phyloP scores from a whole-genome alignment of 2,888 invertebrate species.

The Nasonia oneida region DNA sequence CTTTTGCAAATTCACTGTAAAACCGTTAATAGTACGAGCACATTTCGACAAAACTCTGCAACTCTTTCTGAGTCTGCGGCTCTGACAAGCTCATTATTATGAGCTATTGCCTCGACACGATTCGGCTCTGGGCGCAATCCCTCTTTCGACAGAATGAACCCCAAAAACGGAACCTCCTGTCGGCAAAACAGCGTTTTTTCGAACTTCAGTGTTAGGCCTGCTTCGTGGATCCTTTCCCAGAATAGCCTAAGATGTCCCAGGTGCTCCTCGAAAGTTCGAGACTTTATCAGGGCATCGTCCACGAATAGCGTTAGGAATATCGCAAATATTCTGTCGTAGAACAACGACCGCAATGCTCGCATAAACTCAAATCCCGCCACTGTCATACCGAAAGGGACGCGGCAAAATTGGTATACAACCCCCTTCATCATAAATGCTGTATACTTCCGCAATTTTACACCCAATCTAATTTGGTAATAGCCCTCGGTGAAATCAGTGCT shows the following conservation, averaged over 20 bases:
- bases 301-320: neutral
- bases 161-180: neutral
- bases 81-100: neutral
- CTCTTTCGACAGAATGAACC: neutral
- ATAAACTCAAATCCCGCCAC: neutral
- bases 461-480: neutral
- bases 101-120: neutral
- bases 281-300: neutral
- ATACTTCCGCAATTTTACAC: neutral
- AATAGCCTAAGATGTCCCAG: neutral
- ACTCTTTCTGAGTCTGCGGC: neutral
- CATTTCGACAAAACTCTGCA: neutral
- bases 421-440: neutral
- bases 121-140: neutral
- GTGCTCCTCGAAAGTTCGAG: neutral
- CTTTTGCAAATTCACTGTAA: neutral
- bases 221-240: neutral
- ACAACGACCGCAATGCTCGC: neutral
- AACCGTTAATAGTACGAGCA: neutral
- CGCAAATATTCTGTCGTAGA: neutral
- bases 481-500: neutral
- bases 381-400: neutral
- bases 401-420: neutral
- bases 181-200: neutral
- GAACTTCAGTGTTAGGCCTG: neutral